These are phyloP conservation scores for Prionchulus punctatus DNA, from an alignment of 2,888 invertebrate genomes.

Conservation along the genomic window DNA sequence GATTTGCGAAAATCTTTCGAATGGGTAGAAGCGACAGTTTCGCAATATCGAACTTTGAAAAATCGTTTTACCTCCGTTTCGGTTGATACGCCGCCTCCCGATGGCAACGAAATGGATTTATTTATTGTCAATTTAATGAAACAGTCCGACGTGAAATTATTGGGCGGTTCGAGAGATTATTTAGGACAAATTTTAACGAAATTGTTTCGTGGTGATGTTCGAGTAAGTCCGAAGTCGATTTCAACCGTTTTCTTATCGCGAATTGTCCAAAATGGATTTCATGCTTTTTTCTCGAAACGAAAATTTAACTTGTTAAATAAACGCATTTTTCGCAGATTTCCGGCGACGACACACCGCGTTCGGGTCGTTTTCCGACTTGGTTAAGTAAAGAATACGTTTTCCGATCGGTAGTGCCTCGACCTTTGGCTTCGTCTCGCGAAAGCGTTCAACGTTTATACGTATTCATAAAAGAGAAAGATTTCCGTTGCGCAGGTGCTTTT, in stretches of 20 bases:
- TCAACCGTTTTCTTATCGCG: too few relatives aligned
- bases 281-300: too few relatives aligned
- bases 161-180: neutral
- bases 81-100: neutral
- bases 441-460: neutral
- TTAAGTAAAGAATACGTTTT: neutral
- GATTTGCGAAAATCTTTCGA: neutral
- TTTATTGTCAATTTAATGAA: neutral
- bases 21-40: neutral
- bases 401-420: neutral
- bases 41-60: neutral
- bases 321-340: too few relatives aligned
- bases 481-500: constrained; percentile 1
- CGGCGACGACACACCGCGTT: too few relatives aligned
- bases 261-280: too few relatives aligned
- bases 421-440: neutral
- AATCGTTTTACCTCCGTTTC: neutral
- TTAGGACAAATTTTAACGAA: neutral
- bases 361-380: neutral
- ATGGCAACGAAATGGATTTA: neutral
- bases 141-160: neutral
- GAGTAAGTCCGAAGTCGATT: neutral
- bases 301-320: too few relatives aligned
- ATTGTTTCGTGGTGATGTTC: neutral
- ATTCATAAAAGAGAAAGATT: neutral